These are phyloP conservation scores for Rutilus rutilus DNA, from an alignment of 2,113 vertebrate genomes.

Conservation along the genomic window DNA sequence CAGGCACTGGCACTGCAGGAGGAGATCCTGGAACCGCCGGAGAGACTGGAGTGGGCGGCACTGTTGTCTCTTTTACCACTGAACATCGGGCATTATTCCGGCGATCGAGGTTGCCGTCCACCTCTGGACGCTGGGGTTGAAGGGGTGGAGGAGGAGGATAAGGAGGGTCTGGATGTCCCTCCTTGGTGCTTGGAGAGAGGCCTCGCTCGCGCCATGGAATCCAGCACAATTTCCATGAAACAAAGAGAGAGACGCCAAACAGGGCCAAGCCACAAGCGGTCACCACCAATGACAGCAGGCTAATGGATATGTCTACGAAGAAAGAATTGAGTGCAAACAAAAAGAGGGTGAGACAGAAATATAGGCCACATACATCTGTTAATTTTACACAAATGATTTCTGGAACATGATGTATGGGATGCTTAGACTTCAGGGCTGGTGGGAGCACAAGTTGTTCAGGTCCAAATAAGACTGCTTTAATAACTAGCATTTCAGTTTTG, in stretches of 20 bases:
- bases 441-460: not conserved
- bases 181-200: constrained; percentile 84
- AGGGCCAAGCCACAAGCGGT: constrained; percentile 96
- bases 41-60: constrained; percentile 62
- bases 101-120: constrained; percentile 85
- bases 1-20: constrained; percentile 75
- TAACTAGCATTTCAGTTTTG: not conserved
- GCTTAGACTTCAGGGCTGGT: not conserved
- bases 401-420: not conserved
- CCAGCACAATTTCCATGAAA: constrained; percentile 99
- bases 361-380: not conserved
- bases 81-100: constrained; percentile 81
- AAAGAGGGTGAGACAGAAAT: not conserved
- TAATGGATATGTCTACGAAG: constrained; percentile 92
- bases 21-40: constrained; percentile 66
- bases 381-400: not conserved
- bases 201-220: constrained; percentile 96
- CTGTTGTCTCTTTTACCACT: constrained; percentile 76
- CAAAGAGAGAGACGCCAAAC: constrained; percentile 96
- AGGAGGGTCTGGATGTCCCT: constrained; percentile 83
- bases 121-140: constrained; percentile 80
- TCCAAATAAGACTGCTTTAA: not conserved
- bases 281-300: constrained; percentile 93
- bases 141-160: constrained; percentile 60
- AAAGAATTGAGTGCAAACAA: not conserved